Evolutionary conservation across 2,113 vertebrate genomes (phyloP), one percentile per base, ranked within the genome.

Genomic region (Microcebus griseorufus): DNA sequence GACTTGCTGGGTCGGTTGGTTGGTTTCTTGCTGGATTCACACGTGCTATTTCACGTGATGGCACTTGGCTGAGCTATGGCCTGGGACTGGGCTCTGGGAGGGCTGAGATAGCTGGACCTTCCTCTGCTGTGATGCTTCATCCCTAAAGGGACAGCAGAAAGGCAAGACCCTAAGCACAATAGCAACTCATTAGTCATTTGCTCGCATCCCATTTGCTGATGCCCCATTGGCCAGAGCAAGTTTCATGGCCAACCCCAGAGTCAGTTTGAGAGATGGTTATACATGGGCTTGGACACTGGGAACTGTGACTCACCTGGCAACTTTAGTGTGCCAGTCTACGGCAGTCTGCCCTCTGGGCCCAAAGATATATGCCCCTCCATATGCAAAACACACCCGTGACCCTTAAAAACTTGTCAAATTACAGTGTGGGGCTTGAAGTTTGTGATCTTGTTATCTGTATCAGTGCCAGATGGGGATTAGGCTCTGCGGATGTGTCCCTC

Each of bases 41-140:
- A 3, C 1, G 23, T 6, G 10, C 12, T 37, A 0, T n/a, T 4
- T 13, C 27, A 9, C 9, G 5, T 65, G 18, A 45, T 4, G 32
- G 7, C 14, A 3, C 34, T 29, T 3, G 20, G 32, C 5, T 45
- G 7, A 34, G 6, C 51, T n/a, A 27, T 6, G 62, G n/a, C 25
- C 25, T 4, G 11, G 39, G 11, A 25, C 22, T 4, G 60, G 9
- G 23, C 6, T 65, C 1, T n/a, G 6, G 3, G 22, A 8, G 8
- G n/a, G 1, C 48, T 34, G 25, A 16, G 32, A 13, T 65, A 11
- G 3, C 82, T 94, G 67, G 25, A 17, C 18, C 34, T 37, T 82
- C n/a, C 14, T 70, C n/a, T 60, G 11, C 20, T n/a, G 0, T 29
- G 16, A 18, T 27, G 16, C 10, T 39, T 73, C 6, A 17, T n/a